Conservation (phyloP, 2,888 invertebrate genomes). For the Drosophila paranaensis region DNA sequence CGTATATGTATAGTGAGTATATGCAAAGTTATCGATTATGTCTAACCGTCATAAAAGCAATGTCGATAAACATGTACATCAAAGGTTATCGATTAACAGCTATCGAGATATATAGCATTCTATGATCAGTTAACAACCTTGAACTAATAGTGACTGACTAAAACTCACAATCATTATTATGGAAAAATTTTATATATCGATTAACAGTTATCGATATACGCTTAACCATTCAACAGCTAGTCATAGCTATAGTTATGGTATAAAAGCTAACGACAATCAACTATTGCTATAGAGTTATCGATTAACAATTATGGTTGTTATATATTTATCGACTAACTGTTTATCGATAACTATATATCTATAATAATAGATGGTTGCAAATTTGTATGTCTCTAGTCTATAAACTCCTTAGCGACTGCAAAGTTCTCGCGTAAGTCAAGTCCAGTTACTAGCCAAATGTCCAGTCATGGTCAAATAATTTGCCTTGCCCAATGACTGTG, state of each 20-base stretch:
- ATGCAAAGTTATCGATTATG: no score
- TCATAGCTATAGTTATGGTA: background rate
- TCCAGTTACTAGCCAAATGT: background rate
- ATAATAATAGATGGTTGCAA: background rate
- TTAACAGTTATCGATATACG: background rate
- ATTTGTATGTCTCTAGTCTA: background rate
- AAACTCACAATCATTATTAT: background rate
- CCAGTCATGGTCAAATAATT: background rate
- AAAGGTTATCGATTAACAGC: background rate
- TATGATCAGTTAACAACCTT: no score
- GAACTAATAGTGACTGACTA: no score
- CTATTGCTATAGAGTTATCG: background rate
- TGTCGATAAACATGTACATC: no score
- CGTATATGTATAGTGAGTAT: no score
- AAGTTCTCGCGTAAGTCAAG: no score
- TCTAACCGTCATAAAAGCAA: no score
- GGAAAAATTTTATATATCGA: background rate
- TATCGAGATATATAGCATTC: background rate
- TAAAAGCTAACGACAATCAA: background rate
- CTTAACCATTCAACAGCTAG: background rate
- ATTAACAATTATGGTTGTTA: background rate
- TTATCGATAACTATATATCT: background rate
- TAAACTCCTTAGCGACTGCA: background rate
- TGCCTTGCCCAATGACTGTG: slow-evolving; percentile 1
- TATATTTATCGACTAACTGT: background rate